A percentile compares a stretch with the other conserved stretches of the same genome.
phyloP scores from a whole-genome alignment of 2,888 invertebrate species.

The Pycnomerus fuliginosus region DNA sequence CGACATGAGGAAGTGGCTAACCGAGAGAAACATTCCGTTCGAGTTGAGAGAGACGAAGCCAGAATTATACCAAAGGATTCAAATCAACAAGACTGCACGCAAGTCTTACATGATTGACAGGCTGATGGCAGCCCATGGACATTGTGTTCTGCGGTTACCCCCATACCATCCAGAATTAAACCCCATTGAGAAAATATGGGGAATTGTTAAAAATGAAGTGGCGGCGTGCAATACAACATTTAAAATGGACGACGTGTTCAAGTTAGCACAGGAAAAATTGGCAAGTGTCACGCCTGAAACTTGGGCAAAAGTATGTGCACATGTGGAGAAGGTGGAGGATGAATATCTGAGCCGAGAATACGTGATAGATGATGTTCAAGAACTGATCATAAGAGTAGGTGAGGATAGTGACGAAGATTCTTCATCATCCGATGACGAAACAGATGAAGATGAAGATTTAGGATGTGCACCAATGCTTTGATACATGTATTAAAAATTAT shows the following conservation, averaged over 20 bases:
- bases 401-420: too few species aligned
- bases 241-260: not conserved
- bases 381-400: too few species aligned
- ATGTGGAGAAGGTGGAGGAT: too few species aligned
- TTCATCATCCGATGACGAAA: too few species aligned
- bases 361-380: too few species aligned
- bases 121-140: not conserved
- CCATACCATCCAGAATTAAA: conserved; percentile 1
- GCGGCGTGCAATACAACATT: not conserved
- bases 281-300: not conserved
- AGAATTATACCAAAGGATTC: not conserved
- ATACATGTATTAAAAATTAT: too few species aligned
- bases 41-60: not conserved
- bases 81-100: not conserved
- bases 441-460: too few species aligned
- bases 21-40: not conserved
- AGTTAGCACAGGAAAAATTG: not conserved
- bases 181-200: conserved; percentile 2
- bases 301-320: too few species aligned
- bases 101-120: not conserved
- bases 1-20: not conserved
- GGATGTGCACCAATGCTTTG: too few species aligned
- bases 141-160: not conserved
- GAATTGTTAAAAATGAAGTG: not conserved
- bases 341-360: too few species aligned